phyloP scores from a whole-genome alignment of 2,888 invertebrate species.

The Caenorhabditis japonica region DNA sequence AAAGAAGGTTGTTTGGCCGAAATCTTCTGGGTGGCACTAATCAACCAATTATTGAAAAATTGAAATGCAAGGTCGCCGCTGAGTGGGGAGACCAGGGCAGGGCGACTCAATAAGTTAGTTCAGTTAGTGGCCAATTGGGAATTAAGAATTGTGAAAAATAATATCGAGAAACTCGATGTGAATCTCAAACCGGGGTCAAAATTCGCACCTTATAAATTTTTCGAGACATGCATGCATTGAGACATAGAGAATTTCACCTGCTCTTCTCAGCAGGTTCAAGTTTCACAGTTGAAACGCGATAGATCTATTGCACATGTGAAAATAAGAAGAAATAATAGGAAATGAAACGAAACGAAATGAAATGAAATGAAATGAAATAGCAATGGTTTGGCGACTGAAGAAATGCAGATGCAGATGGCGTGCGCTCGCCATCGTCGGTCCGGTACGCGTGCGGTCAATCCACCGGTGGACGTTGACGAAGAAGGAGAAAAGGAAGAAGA shows the following conservation, averaged over 20 bases:
- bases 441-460: constrained; percentile 47
- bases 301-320: not conserved
- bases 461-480: constrained; percentile 26
- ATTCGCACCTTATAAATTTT: too few relatives aligned
- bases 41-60: not conserved
- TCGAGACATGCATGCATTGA: too few relatives aligned
- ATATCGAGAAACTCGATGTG: too few relatives aligned
- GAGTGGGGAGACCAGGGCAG: not conserved
- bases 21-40: too few relatives aligned
- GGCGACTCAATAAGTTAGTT: too few relatives aligned
- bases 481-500: too few relatives aligned
- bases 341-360: constrained; percentile 9
- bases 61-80: not conserved
- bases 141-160: too few relatives aligned
- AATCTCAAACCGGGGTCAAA: too few relatives aligned
- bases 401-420: constrained; percentile 48
- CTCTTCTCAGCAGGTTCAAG: too few relatives aligned
- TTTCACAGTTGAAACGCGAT: too few relatives aligned
- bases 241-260: too few relatives aligned
- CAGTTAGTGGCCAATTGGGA: too few relatives aligned
- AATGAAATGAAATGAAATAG: constrained; percentile 32
- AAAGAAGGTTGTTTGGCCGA: constrained; percentile 38
- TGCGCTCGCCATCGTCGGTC: not conserved
- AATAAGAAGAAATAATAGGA: constrained; percentile 7
- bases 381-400: constrained; percentile 44